A percentile compares a stretch with the other conserved stretches of the same genome.
phyloP scores from a whole-genome alignment of 2,113 vertebrate genomes.

The Miniopterus natalensis region DNA sequence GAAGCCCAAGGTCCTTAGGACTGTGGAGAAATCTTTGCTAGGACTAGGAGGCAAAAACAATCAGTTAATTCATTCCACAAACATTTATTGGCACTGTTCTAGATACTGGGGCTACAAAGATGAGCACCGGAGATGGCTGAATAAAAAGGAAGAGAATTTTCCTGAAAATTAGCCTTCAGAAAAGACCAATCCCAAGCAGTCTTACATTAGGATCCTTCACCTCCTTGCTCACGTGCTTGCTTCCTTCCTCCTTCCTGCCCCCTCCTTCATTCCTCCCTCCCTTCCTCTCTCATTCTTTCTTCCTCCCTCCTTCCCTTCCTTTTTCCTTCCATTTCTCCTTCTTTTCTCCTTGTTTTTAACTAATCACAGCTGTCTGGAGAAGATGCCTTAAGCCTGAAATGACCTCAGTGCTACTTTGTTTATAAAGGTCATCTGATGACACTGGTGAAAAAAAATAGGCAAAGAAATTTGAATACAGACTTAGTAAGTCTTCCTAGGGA shows the following conservation, averaged over 20 bases:
- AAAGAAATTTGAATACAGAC: constrained; percentile 32
- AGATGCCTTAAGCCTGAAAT: neutral
- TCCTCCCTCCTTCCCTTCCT: neutral
- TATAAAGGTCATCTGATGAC: constrained; percentile 20
- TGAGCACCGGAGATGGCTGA: neutral
- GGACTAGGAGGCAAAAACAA: neutral
- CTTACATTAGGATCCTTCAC: neutral
- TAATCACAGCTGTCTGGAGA: neutral
- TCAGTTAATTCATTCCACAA: neutral
- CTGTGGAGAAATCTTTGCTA: neutral
- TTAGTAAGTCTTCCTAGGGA: neutral
- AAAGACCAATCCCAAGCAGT: neutral
- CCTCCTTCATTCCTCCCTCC: neutral
- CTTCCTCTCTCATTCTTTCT: neutral
- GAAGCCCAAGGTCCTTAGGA: neutral
- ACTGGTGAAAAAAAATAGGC: neutral
- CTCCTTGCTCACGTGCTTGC: neutral
- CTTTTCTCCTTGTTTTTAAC: neutral
- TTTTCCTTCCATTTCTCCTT: rapidly evolving
- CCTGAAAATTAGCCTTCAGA: neutral
- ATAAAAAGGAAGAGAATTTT: neutral
- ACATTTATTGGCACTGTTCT: neutral
- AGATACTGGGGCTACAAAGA: neutral
- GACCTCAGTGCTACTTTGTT: neutral
- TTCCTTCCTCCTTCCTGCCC: neutral